phyloP scores from a whole-genome alignment of 1,140 invertebrate genomes.

The Zaprionus nigranus region DNA sequence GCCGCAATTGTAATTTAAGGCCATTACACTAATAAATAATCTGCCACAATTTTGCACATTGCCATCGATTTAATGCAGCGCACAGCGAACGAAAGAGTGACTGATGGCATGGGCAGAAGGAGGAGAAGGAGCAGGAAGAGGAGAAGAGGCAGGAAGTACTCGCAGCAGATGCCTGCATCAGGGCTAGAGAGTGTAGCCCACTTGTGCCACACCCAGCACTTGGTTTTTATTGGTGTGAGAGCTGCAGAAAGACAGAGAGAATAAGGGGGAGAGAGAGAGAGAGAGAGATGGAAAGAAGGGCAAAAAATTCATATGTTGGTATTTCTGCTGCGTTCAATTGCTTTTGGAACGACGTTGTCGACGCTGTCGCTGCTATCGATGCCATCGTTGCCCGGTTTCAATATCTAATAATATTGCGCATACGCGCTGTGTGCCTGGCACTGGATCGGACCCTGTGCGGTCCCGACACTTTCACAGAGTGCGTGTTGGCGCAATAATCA shows the following conservation, averaged over 20 bases:
- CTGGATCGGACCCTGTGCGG: conserved; percentile 21
- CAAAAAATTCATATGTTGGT: conserved; percentile 74
- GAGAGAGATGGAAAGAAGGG: conserved; percentile 8
- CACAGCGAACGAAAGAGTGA: conserved; percentile 18
- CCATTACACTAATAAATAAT: conserved; percentile 79
- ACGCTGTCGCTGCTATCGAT: conserved; percentile 23
- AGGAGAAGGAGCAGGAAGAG: neutral
- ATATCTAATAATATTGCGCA: conserved; percentile 81
- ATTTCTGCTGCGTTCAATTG: conserved; percentile 75
- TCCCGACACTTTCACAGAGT: conserved; percentile 70
- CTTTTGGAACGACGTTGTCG: conserved; percentile 47
- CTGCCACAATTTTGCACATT: conserved; percentile 74
- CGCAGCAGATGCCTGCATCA: conserved; percentile 36
- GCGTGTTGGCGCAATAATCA: conserved; percentile 81
- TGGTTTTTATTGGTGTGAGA: conserved; percentile 47
- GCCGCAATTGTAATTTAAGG: conserved; percentile 65
- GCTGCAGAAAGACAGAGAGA: conserved; percentile 21
- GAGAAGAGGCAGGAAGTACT: conserved; percentile 8
- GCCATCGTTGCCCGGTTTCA: conserved; percentile 75
- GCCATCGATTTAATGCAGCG: conserved; percentile 73
- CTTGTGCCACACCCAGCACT: conserved; percentile 19
- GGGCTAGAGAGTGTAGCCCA: conserved; percentile 54
- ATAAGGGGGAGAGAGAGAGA: too few species aligned
- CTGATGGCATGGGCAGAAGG: neutral
- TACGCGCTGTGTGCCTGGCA: conserved; percentile 67